Base-by-base conservation (phyloP, 2,888 invertebrate species). In the Hyposoter dolosus region DNA sequence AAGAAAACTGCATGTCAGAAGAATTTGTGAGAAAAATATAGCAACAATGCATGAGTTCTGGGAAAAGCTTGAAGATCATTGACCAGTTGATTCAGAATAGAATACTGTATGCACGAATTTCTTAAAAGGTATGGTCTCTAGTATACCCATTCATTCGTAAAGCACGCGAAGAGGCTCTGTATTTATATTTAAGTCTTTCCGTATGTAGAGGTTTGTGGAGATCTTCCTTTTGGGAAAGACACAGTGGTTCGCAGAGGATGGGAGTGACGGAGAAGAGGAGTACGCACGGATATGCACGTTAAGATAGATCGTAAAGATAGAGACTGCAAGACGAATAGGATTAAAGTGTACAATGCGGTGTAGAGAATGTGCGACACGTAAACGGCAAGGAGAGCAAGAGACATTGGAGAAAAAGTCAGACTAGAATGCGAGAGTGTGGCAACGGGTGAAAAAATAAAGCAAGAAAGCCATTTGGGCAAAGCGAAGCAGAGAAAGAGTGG, bases 211-310 rank as follows among this genome's bases (percentile, higher is more conserved):
- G 10, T 60, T 53, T 28, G n/a, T 28, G 47, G 35, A 35, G 32
- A 47, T 65, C 35, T 60, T 50, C 5, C n/a, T 71, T 32, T 35
- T 17, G 12, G 23, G 17, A 74, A 28, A 28, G 15, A 28, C 28
- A 28, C 15, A 28, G 35, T 32, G 40, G 17, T 60, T 10, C 65
- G n/a, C 23, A 53, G 47, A 60, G 45, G 10, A 60, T 28, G n/a
- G 17, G 23, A 65, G 72, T 35, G 77, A 56, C 75, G 71, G 85
- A 76, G 80, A 88, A 80, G 75, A 82, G 69, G 35, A 72, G 53
- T 60, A 77, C 75, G 43, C 23, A 75, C 28, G 75, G 63, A 77
- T 53, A 28, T 78, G 40, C 28, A 68, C 53, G 68, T 78, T 65
- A 68, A 68, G 77, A 78, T 78, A 68, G 47, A 50, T 47, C 63